Evolutionary conservation across 2,888 invertebrate genomes (phyloP).

Genomic region (Zygaena filipendulae): DNA sequence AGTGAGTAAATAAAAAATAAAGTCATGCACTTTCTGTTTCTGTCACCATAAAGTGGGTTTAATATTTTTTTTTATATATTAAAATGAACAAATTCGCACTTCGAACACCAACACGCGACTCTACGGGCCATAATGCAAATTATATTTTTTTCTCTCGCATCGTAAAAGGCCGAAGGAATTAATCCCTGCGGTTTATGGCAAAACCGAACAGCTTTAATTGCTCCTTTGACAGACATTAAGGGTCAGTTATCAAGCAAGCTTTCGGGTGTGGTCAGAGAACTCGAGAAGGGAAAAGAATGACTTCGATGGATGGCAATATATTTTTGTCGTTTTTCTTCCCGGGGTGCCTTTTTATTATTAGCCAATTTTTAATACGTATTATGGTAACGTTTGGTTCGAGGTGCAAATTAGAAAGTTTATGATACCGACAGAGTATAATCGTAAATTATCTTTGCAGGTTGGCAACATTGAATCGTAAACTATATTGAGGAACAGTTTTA

Average conservation of each 20-base stretch:
- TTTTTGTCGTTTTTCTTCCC: conserved; percentile 47
- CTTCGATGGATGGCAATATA: conserved; percentile 49
- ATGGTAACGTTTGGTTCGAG: conserved; percentile 26
- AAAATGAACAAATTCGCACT: conserved; percentile 5
- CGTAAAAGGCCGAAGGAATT: conserved; percentile 32
- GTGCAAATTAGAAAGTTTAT: conserved; percentile 65
- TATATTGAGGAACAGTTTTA: conserved; percentile 49
- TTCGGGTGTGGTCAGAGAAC: conserved; percentile 56
- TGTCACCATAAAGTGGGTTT: too few relatives aligned
- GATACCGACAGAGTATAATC: conserved; percentile 46
- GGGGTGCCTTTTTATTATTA: conserved; percentile 56
- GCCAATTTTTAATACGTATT: conserved; percentile 43
- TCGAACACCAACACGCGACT: too few relatives aligned
- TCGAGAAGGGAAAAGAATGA: too few relatives aligned
- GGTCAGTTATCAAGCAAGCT: conserved; percentile 36
- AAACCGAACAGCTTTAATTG: conserved; percentile 60
- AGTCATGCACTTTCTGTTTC: too few relatives aligned
- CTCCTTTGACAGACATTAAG: conserved; percentile 61
- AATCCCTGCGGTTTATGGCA: conserved; percentile 48
- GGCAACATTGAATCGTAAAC: conserved; percentile 31
- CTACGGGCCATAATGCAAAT: too few relatives aligned
- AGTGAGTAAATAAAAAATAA: too few relatives aligned
- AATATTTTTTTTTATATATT: not conserved
- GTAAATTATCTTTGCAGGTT: conserved; percentile 58
- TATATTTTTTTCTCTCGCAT: too few relatives aligned